Conservation (phyloP, 2,888 invertebrate genomes). For the Malthinus flaveolus region DNA sequence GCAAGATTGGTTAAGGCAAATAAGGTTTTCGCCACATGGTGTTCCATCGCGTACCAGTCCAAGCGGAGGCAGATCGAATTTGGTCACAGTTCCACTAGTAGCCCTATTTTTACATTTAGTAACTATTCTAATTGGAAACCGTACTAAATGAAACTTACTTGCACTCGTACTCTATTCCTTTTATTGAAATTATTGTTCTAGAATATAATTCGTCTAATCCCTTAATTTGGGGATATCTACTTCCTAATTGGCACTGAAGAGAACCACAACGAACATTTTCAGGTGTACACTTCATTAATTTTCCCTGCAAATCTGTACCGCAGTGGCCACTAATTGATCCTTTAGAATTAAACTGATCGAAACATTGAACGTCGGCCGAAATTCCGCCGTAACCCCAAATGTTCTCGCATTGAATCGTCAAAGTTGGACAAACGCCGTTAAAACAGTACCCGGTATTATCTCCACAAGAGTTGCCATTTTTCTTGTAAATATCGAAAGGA, state of each 20-base stretch:
- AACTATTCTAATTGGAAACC: not conserved
- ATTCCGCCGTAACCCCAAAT: constrained; percentile 91
- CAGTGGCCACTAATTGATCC: constrained; percentile 96
- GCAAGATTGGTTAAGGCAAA: constrained; percentile 95
- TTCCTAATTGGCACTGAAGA: constrained; percentile 90
- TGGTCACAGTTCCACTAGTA: constrained; percentile 61
- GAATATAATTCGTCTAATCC: constrained; percentile 84
- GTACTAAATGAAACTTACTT: constrained; percentile 70
- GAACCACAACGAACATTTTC: constrained; percentile 90
- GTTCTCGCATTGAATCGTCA: constrained; percentile 84
- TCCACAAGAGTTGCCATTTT: constrained; percentile 88
- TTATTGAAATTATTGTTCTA: constrained; percentile 86
- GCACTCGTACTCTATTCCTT: constrained; percentile 91
- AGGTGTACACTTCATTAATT: constrained; percentile 81
- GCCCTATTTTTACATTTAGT: constrained; percentile 17
- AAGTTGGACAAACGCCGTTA: constrained; percentile 88
- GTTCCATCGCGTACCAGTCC: constrained; percentile 94
- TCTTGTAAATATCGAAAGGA: constrained; percentile 86
- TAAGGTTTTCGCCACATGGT: constrained; percentile 88
- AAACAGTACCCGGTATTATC: constrained; percentile 64
- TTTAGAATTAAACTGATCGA: constrained; percentile 92
- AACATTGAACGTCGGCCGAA: constrained; percentile 86
- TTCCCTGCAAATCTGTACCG: constrained; percentile 72
- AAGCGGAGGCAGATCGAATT: constrained; percentile 67
- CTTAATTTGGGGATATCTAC: constrained; percentile 75